Conservation (phyloP, 2,888 invertebrate species). For the Brenthis hecate region DNA sequence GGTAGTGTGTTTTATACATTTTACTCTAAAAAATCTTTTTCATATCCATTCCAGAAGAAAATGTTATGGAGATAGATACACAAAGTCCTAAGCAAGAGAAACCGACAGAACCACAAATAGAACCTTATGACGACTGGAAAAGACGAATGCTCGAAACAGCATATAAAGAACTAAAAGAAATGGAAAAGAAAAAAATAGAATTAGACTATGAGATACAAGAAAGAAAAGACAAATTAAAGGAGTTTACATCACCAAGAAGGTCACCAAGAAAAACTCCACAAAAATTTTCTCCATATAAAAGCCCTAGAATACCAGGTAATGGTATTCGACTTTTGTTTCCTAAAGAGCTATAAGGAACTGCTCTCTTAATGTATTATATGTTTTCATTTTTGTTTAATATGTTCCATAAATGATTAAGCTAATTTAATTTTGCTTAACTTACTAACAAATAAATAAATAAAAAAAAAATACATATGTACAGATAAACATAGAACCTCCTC, state of each 20-base stretch:
- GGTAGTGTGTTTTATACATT: background rate
- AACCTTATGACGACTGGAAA: constrained; percentile 85
- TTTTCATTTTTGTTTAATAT: background rate
- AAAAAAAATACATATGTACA: too few species aligned
- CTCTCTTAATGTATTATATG: background rate
- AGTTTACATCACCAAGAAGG: constrained; percentile 34
- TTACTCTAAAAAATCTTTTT: background rate
- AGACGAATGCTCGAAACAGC: constrained; percentile 80
- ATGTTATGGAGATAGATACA: constrained; percentile 57
- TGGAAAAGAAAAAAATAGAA: constrained; percentile 45
- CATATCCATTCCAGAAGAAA: constrained; percentile 48
- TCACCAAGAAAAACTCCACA: constrained; percentile 52
- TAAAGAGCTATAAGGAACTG: constrained; percentile 43
- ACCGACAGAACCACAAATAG: constrained; percentile 57
- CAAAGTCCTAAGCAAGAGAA: constrained; percentile 45
- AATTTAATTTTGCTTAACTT: too few species aligned
- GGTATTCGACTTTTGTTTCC: constrained; percentile 69
- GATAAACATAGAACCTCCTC: too few species aligned
- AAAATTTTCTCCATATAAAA: constrained; percentile 66
- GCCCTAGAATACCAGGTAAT: constrained; percentile 45
- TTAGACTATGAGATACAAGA: constrained; percentile 22
- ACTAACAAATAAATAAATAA: too few species aligned
- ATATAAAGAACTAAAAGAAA: constrained; percentile 56
- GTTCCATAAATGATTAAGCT: too few species aligned
- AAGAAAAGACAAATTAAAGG: constrained; percentile 25